Conservation (phyloP, 1,140 invertebrate genomes). For the Halictus rubicundus region DNA sequence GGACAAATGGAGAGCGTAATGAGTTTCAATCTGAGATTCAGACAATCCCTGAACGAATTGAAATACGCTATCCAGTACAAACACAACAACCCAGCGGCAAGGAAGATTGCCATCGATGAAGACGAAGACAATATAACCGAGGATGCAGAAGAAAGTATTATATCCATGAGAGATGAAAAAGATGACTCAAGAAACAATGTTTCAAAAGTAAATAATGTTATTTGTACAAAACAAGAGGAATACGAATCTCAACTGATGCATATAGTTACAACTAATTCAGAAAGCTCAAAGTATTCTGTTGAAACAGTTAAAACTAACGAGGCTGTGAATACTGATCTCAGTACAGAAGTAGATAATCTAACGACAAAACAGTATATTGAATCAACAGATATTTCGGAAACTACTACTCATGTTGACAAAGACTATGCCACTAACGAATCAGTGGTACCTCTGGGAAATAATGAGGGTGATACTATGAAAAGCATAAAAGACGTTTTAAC, state of each 20-base stretch:
- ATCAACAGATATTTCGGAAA: neutral
- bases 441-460: neutral
- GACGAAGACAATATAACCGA: neutral
- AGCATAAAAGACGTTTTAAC: neutral
- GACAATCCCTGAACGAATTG: no score
- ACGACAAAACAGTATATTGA: neutral
- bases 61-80: no score
- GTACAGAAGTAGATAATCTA: neutral
- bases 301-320: neutral
- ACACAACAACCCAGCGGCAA: no score
- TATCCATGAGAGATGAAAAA: neutral
- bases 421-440: neutral
- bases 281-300: neutral
- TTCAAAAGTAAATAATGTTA: neutral
- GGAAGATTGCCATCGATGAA: no score
- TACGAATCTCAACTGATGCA: constrained; percentile 9
- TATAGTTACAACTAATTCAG: neutral
- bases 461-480: neutral
- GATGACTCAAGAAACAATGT: neutral
- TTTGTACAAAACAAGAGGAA: neutral
- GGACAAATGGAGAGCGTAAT: no score
- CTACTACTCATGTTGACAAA: neutral
- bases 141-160: neutral
- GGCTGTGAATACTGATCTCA: neutral
- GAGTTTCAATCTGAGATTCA: no score